Base-by-base conservation (phyloP, 2,797 vertebrate genomes). In the Mormyrops boulengeri region DNA sequence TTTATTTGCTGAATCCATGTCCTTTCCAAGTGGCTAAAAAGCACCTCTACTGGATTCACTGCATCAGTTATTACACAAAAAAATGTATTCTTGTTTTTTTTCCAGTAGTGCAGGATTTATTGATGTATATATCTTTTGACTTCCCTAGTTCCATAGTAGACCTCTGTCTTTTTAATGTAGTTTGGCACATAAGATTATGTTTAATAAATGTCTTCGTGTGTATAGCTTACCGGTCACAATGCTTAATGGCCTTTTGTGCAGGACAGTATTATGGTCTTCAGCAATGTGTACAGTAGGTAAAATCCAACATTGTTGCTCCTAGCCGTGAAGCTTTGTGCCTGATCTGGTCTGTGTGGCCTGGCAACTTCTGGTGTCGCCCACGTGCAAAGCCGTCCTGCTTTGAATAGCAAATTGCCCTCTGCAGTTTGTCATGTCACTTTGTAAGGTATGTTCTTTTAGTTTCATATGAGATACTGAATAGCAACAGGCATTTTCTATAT, bases 1-100 rank as follows among this genome's bases (percentile, higher is more conserved):
- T 94, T 93, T 93, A 92, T 93, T 87, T 90, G 38, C 92, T 93
- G 95, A 95, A 95, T 90, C 91, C 30, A 88, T 93, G 94, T 94
- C 95, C 95, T 88, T 91, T 92, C 0, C 9, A 92, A 93, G 90
- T 90, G 91, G 91, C 91, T 89, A 91, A 89, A 80, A 89, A 90
- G 89, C 30, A 66, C 14, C 84, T 89, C 4, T 38, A 57, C 22
- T 85, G 55, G 77, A 85, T 82, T 22, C 19, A 60, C 38, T 30
- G 2, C 44, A 49, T 82, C 77, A 60, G 41, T 50, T 52, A 49
- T 26, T 47, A 30, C 38, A 66, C 44, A 62, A 57, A 47, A 86
- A 30, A 12, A 38, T 55, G 34, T 4, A 19, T 86, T 50, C 80
- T 89, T 22, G 47, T 17, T 60, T 47, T 80, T 80, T 90, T 77